A percentile compares a stretch with the other conserved stretches of the same genome.
Conservation (phyloP, 2,113 vertebrate species). For the Capricornis sumatraensis region DNA sequence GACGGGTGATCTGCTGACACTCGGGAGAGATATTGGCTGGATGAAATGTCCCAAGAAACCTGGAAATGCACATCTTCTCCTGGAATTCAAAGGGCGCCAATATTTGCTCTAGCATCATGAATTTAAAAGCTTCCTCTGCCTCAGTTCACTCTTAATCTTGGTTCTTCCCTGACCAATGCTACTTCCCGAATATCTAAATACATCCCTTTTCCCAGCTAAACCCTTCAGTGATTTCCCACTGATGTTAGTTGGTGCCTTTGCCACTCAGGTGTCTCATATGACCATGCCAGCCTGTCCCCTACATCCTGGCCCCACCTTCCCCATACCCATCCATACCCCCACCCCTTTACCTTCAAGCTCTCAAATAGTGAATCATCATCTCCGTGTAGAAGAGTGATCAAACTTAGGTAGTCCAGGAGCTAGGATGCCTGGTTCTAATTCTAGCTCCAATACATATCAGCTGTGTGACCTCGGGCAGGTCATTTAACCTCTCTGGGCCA, state of each 20-base stretch:
- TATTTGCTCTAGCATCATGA: not conserved
- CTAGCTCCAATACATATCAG: fast-evolving
- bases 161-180: not conserved
- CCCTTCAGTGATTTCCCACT: not conserved
- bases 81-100: not conserved
- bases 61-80: not conserved
- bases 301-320: not conserved
- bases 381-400: not conserved
- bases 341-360: not conserved
- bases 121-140: not conserved
- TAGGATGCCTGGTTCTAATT: not conserved
- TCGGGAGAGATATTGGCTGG: not conserved
- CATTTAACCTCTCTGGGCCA: not conserved
- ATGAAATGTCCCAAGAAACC: not conserved
- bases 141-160: not conserved
- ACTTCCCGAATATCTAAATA: not conserved
- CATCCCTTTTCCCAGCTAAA: not conserved
- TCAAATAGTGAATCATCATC: not conserved
- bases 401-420: not conserved
- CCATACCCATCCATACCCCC: fast-evolving
- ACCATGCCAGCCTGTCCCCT: fast-evolving
- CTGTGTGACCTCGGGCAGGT: not conserved
- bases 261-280: fast-evolving
- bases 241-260: not conserved
- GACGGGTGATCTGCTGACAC: not conserved